These are phyloP conservation scores for Progne subis DNA, from an alignment of 2,113 vertebrate species.

Conservation along the genomic window DNA sequence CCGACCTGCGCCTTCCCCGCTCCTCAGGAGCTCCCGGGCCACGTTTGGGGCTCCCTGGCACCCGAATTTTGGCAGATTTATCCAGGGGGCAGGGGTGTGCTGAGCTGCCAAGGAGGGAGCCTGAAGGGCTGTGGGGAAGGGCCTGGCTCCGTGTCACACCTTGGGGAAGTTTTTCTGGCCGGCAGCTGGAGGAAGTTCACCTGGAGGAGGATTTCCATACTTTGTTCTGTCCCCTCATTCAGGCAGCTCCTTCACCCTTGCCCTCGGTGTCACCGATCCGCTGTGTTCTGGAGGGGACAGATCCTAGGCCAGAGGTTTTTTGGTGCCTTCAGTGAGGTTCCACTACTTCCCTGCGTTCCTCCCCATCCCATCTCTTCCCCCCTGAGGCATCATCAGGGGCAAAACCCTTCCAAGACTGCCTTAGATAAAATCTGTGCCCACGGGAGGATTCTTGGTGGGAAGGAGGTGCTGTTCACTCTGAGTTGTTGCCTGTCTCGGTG, in stretches of 20 bases:
- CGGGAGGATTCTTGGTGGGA: neutral
- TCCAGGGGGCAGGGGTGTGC: neutral
- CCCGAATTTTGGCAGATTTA: neutral
- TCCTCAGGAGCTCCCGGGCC: neutral
- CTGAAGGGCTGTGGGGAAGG: neutral
- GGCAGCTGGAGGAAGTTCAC: neutral
- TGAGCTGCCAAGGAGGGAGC: neutral
- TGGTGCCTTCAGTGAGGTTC: neutral
- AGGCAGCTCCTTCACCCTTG: neutral
- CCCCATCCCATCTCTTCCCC: neutral
- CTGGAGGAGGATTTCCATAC: neutral
- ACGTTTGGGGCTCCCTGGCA: neutral
- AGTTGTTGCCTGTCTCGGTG: neutral
- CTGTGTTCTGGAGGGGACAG: neutral
- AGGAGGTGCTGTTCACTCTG: neutral
- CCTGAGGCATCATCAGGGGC: neutral
- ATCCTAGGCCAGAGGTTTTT: neutral
- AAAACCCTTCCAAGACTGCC: accelerated
- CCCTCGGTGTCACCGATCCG: neutral
- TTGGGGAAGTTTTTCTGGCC: neutral
- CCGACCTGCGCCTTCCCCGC: neutral
- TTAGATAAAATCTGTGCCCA: neutral
- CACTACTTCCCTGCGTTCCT: neutral
- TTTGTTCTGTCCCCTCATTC: neutral
- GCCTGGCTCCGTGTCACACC: neutral